These are phyloP conservation scores for Stegastes partitus DNA, from an alignment of 2,113 vertebrate genomes.

Conservation along the genomic window DNA sequence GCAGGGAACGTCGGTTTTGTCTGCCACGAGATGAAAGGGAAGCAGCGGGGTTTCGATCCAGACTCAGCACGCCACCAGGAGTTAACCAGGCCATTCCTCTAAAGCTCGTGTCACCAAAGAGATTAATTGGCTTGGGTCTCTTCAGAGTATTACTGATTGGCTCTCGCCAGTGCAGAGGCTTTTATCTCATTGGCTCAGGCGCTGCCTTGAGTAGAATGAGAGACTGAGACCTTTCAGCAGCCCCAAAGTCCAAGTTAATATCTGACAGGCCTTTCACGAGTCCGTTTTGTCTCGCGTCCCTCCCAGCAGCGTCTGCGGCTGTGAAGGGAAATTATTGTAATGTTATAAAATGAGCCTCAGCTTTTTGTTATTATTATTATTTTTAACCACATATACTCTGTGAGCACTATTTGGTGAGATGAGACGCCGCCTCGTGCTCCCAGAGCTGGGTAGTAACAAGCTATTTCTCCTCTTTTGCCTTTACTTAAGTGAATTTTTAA, in stretches of 20 bases:
- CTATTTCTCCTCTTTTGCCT: too few species aligned
- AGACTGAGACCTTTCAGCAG: conserved; percentile 57
- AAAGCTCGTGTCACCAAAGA: conserved; percentile 76
- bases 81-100: conserved; percentile 74
- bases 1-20: conserved; percentile 49
- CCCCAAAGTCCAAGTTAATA: conserved; percentile 62
- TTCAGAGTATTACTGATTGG: conserved; percentile 77
- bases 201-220: conserved; percentile 54
- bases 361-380: too few species aligned
- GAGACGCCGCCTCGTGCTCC: too few species aligned
- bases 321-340: conserved; percentile 21
- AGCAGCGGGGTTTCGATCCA: conserved; percentile 67
- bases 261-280: conserved; percentile 38
- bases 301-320: conserved; percentile 12
- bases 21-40: conserved; percentile 70
- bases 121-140: conserved; percentile 77
- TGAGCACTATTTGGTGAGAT: not conserved
- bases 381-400: conserved; percentile 1
- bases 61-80: conserved; percentile 70
- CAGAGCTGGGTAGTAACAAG: too few species aligned
- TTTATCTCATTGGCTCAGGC: conserved; percentile 83
- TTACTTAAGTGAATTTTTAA: too few species aligned
- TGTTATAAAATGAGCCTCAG: not conserved
- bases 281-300: conserved; percentile 30
- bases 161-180: conserved; percentile 56